Percentiles rank a stretch among this genome's conserved stretches.
Evolutionary conservation across 1,140 invertebrate genomes (phyloP).

Genomic region (Sinella curviseta): DNA sequence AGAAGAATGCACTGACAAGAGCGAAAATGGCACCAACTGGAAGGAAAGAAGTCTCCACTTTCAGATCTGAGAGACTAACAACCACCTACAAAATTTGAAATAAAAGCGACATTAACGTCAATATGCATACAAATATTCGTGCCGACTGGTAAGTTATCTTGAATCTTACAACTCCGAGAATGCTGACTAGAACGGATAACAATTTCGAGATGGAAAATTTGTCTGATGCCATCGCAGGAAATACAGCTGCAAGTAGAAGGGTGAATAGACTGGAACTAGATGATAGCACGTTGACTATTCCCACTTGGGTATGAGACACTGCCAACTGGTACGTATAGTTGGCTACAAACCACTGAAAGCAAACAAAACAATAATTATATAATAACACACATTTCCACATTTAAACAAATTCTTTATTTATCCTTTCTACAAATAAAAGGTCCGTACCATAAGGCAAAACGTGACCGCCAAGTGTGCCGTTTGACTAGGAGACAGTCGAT

Average conservation of each 20-base stretch:
- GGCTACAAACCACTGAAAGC: constrained; percentile 75
- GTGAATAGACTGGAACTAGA: constrained; percentile 83
- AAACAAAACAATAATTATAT: constrained; percentile 48
- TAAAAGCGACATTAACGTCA: neutral
- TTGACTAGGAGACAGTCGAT: constrained; percentile 68
- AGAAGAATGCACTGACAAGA: constrained; percentile 78
- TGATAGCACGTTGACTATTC: constrained; percentile 76
- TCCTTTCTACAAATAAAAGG: neutral
- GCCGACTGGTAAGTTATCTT: too few relatives aligned
- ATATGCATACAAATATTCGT: neutral
- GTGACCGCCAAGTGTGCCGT: constrained; percentile 72
- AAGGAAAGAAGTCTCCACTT: constrained; percentile 59
- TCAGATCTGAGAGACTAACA: constrained; percentile 70
- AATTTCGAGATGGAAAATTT: constrained; percentile 80
- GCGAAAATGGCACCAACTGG: constrained; percentile 74
- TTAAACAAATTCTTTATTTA: neutral
- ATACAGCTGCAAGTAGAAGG: constrained; percentile 74
- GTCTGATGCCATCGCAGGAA: constrained; percentile 74
- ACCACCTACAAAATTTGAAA: constrained; percentile 60
- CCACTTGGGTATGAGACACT: constrained; percentile 70
- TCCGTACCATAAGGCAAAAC: constrained; percentile 67
- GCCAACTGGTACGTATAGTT: constrained; percentile 81
- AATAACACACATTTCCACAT: neutral
- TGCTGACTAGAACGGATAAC: constrained; percentile 73
- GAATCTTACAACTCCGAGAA: constrained; percentile 66